Percentiles rank a stretch among this genome's conserved stretches.
Evolutionary conservation across 2,797 vertebrate genomes (phyloP).

Genomic region (Pteronotus mesoamericanus): DNA sequence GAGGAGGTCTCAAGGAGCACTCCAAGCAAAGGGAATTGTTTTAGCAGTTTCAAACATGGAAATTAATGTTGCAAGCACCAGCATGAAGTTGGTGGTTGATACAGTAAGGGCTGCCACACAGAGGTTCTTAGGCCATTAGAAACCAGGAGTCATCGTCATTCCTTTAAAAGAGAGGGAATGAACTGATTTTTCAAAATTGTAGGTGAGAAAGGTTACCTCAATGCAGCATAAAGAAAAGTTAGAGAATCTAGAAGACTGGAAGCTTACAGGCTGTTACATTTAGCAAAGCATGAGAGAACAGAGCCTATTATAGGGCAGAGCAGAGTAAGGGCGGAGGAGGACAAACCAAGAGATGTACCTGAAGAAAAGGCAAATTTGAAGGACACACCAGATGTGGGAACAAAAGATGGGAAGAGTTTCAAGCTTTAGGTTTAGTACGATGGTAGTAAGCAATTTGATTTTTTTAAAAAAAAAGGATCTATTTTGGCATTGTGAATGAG

Average conservation of each 20-base stretch:
- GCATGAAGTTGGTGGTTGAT: not conserved
- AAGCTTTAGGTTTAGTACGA: not conserved
- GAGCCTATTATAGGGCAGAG: not conserved
- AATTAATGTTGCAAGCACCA: not conserved
- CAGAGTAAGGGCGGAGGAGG: not conserved
- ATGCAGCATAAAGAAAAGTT: not conserved
- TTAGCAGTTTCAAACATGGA: not conserved
- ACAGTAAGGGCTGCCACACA: not conserved
- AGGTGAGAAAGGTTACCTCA: not conserved
- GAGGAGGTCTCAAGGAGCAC: not conserved
- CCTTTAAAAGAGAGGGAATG: not conserved
- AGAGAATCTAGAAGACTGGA: not conserved
- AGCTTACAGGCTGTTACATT: not conserved
- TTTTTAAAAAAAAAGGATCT: not conserved
- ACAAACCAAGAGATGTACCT: not conserved
- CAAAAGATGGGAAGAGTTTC: not conserved
- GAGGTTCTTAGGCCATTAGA: not conserved
- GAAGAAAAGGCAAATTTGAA: constrained; percentile 5
- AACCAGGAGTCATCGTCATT: not conserved
- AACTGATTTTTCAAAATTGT: constrained; percentile 8
- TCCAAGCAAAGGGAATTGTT: not conserved
- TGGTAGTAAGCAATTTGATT: not conserved
- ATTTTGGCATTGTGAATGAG: not conserved
- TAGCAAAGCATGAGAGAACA: not conserved
- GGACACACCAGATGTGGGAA: not conserved